Percentiles rank a stretch among this genome's conserved stretches.
Evolutionary conservation across 2,888 invertebrate genomes (phyloP).

Genomic region (Spicauda simplicius): DNA sequence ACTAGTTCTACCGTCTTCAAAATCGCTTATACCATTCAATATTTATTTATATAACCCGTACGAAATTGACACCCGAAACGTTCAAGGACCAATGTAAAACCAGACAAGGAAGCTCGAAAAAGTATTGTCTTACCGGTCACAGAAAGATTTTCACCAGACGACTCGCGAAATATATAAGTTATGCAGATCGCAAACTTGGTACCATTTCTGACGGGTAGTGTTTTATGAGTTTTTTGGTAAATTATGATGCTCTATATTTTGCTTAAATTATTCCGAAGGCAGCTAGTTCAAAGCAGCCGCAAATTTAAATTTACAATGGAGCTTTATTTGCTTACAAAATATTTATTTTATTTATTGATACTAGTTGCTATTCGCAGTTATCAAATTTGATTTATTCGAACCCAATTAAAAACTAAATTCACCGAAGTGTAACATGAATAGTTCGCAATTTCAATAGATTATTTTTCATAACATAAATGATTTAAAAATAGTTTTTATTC

Average conservation of each 20-base stretch:
- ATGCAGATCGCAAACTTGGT: slow-evolving; percentile 20
- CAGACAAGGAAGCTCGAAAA: slow-evolving; percentile 7
- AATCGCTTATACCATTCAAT: neutral
- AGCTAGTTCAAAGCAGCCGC: neutral
- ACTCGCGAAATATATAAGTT: slow-evolving; percentile 39
- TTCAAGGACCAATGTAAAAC: slow-evolving; percentile 17
- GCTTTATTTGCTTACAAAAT: too few relatives aligned
- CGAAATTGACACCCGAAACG: slow-evolving; percentile 9
- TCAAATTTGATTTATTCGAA: too few relatives aligned
- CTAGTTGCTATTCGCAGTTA: too few relatives aligned
- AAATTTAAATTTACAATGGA: neutral
- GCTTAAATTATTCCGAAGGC: neutral
- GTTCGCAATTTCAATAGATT: too few relatives aligned
- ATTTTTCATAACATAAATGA: too few relatives aligned
- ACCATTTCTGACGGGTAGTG: slow-evolving; percentile 1
- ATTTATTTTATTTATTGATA: too few relatives aligned
- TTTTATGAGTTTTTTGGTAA: slow-evolving; percentile 3
- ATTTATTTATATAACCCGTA: neutral
- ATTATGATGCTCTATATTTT: slow-evolving; percentile 1
- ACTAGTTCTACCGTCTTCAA: neutral
- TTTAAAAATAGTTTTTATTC: too few relatives aligned
- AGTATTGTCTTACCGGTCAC: slow-evolving; percentile 9
- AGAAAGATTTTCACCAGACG: slow-evolving; percentile 35
- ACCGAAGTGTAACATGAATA: too few relatives aligned
- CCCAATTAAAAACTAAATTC: too few relatives aligned